Evolutionary conservation across 2,797 vertebrate genomes (phyloP), one percentile per base, ranked within the genome.

Genomic region (Pampus argenteus): DNA sequence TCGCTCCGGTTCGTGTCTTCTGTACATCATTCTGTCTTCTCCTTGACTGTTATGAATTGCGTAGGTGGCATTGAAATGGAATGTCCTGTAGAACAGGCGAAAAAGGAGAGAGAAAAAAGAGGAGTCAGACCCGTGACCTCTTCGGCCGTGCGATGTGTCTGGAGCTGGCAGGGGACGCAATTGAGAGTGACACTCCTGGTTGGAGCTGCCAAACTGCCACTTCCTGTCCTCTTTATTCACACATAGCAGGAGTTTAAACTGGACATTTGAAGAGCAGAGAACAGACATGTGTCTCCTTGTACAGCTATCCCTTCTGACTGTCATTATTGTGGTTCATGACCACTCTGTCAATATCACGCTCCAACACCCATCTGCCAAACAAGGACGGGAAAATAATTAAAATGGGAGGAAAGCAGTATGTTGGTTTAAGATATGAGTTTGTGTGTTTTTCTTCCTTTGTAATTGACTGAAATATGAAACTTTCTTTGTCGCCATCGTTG

Each of bases 191-290:
- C 94, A 95, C 92, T 93, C 93, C 91, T 94, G 93, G 94, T 93
- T 93, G 92, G 94, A 94, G 93, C 93, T 94, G 95, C 94, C 94
- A 95, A 95, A 93, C 93, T 94, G 91, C 94, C 94, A 94, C 93
- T 95, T 95, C 94, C 93, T 94, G 92, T 95, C 92, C 91, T 93
- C 92, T 94, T 94, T 94, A 95, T 95, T 94, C 93, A 94, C 92
- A 94, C 94, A 86, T 93, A 91, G 88, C 89, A 85, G 92, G 93
- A 93, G 93, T 91, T 91, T 87, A 89, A 89, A 89, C 81, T 69
- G 86, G 89, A 91, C 82, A 56, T 92, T 92, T 94, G 93, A 95
- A 91, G 93, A 93, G 91, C 90, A 68, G 73, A 82, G 92, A 94
- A 93, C 93, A 93, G 94, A 95, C 94, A 93, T 93, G 91, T 94